A percentile compares a stretch with the other conserved stretches of the same genome.
Evolutionary conservation across 2,888 invertebrate genomes (phyloP).

Genomic region (Lepas anatifera): DNA sequence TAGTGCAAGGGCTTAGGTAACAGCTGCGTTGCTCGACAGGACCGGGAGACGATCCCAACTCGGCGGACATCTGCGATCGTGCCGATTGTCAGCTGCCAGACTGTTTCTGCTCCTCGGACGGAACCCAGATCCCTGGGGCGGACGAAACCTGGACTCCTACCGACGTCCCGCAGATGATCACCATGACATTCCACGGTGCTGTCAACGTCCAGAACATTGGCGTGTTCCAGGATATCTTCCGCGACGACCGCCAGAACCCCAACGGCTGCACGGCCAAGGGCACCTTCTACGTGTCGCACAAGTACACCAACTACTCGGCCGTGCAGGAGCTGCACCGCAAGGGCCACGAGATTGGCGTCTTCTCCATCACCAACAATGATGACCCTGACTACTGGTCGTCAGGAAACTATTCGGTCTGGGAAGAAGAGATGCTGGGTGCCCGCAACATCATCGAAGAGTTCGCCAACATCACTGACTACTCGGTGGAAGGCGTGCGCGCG

Average conservation of each 20-base stretch:
- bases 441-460: slow-evolving; percentile 60
- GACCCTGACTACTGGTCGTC: slow-evolving; percentile 81
- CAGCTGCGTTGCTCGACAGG: slow-evolving; percentile 25
- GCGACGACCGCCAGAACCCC: slow-evolving; percentile 29
- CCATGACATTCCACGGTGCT: slow-evolving; percentile 32
- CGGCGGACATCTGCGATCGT: slow-evolving; percentile 30
- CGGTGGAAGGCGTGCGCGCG: slow-evolving; percentile 75
- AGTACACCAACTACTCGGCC: slow-evolving; percentile 33
- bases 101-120: slow-evolving; percentile 33
- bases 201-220: slow-evolving; percentile 34
- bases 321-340: slow-evolving; percentile 41
- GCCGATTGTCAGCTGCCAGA: slow-evolving; percentile 31
- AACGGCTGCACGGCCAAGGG: slow-evolving; percentile 32
- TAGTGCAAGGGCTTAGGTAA: too few relatives aligned
- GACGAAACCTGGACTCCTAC: slow-evolving; percentile 30
- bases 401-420: slow-evolving; percentile 80
- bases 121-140: slow-evolving; percentile 31
- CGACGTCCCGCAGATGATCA: slow-evolving; percentile 32
- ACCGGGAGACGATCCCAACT: slow-evolving; percentile 31
- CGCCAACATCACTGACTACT: slow-evolving; percentile 82
- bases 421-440: slow-evolving; percentile 87
- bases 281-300: slow-evolving; percentile 32
- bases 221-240: slow-evolving; percentile 31
- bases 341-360: slow-evolving; percentile 83
- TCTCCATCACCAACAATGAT: slow-evolving; percentile 84